Evolutionary conservation across 2,113 vertebrate genomes (phyloP), one percentile per base, ranked within the genome.

Genomic region (Nettapus auritus): DNA sequence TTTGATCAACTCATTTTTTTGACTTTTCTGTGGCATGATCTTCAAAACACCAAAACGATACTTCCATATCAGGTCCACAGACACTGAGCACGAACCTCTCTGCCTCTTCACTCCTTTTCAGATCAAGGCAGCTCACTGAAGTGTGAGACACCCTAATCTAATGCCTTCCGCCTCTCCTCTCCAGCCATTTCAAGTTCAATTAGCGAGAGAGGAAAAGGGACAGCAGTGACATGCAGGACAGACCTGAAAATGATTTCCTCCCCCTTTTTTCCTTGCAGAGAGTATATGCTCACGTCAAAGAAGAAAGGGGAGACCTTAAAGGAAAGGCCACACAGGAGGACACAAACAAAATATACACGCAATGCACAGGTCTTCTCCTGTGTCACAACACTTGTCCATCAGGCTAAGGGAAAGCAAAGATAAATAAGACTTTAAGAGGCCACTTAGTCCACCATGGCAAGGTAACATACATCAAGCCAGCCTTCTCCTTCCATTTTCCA

Each of bases 1-100:
- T 79, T 91, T 88, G 56, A 66, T 71, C 26, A 80, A 42, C 21
- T 94, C 2, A 93, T 95, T 91, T 93, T 93, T 96, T 71, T 88
- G 77, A 94, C 89, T 90, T 86, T 66, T 73, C 56, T 75, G 33
- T 26, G 25, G 52, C 21, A 17, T 86, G 83, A 90, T 90, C 80
- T 79, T 56, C 60, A 92, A 86, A 93, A 60, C 53, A 68, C 57
- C 50, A 68, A 68, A 91, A 57, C 2, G 17, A 29, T 88, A 66
- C 23, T 83, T 96, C 44, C 29, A 73, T 16, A 68, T 55, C 79
- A 88, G 60, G 34, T 66, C 85, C 75, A 77, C 79, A 91, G 50
- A 91, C 81, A 82, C 82, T 73, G 73, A 88, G 28, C 1, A 2
- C 14, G 28, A 81, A 29, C 42, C n/a, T 12, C 68, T 84, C 86